phyloP scores from a whole-genome alignment of 2,888 invertebrate genomes.

The Dexiosoma caninum region DNA sequence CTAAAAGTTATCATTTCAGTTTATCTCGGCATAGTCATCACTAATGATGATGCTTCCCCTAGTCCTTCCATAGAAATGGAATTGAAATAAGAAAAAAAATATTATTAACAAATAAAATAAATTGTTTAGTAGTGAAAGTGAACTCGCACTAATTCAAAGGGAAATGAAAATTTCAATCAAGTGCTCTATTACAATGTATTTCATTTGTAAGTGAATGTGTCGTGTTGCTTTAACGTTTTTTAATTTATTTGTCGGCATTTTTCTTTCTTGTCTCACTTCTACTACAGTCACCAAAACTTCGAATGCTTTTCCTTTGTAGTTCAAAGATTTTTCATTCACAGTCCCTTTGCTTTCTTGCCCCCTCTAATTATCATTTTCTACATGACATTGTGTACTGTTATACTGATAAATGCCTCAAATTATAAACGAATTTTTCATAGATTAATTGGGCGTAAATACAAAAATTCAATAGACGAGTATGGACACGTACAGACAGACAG shows the following conservation, averaged over 20 bases:
- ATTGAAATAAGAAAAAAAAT: conserved; percentile 13
- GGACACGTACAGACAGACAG: not conserved
- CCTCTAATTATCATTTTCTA: conserved; percentile 48
- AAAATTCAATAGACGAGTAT: conserved; percentile 27
- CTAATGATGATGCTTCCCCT: too few species aligned
- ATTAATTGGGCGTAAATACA: conserved; percentile 76
- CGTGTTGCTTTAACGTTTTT: not conserved
- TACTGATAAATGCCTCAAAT: conserved; percentile 70
- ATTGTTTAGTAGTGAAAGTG: not conserved
- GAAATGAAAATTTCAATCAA: conserved; percentile 36
- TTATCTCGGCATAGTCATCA: not conserved
- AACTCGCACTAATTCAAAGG: not conserved
- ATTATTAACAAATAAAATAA: conserved; percentile 20
- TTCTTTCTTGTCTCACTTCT: not conserved
- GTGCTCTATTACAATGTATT: conserved; percentile 26
- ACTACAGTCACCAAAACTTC: not conserved
- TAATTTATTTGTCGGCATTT: not conserved
- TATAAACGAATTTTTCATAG: conserved; percentile 76
- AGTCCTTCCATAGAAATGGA: too few species aligned
- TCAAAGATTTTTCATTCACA: conserved; percentile 2
- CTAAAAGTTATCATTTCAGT: conserved; percentile 16
- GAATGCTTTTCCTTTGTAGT: not conserved
- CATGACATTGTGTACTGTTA: conserved; percentile 63
- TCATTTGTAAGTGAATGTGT: conserved; percentile 24
- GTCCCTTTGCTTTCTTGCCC: not conserved